These are phyloP conservation scores for Gastracanthus pulcherrimus DNA, from an alignment of 2,888 invertebrate genomes.

Conservation along the genomic window DNA sequence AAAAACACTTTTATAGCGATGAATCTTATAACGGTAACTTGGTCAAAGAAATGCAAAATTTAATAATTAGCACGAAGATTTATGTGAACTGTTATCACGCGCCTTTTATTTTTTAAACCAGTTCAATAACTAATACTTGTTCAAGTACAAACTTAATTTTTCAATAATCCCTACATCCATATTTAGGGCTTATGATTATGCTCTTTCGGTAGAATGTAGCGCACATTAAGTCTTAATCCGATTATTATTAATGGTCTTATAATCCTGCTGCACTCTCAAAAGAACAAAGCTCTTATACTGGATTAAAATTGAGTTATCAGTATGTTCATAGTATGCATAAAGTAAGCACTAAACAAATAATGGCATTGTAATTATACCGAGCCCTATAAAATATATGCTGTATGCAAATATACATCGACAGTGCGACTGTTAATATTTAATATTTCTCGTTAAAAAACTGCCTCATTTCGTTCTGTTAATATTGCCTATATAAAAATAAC, in stretches of 20 bases:
- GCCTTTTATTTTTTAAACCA: not conserved
- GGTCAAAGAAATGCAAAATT: too few relatives aligned
- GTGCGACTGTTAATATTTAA: not conserved
- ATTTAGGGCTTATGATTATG: not conserved
- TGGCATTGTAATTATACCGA: not conserved
- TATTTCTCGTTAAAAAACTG: not conserved
- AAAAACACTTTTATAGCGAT: not conserved
- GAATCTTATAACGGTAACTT: too few relatives aligned
- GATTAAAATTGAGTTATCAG: not conserved
- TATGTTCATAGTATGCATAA: not conserved
- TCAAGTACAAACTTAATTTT: not conserved
- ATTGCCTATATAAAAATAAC: not conserved
- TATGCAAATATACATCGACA: not conserved
- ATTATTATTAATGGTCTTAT: constrained; percentile 8
- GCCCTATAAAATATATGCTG: too few relatives aligned
- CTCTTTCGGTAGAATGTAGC: not conserved
- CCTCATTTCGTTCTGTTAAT: not conserved
- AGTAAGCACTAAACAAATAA: not conserved
- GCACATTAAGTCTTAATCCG: not conserved
- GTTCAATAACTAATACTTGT: not conserved
- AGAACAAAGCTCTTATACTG: not conserved
- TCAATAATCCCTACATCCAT: not conserved
- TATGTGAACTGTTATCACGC: too few relatives aligned
- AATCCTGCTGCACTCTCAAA: not conserved
- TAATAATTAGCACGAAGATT: too few relatives aligned